These are phyloP conservation scores for Galago senegalensis DNA, from an alignment of 2,797 vertebrate genomes.

Conservation along the genomic window DNA sequence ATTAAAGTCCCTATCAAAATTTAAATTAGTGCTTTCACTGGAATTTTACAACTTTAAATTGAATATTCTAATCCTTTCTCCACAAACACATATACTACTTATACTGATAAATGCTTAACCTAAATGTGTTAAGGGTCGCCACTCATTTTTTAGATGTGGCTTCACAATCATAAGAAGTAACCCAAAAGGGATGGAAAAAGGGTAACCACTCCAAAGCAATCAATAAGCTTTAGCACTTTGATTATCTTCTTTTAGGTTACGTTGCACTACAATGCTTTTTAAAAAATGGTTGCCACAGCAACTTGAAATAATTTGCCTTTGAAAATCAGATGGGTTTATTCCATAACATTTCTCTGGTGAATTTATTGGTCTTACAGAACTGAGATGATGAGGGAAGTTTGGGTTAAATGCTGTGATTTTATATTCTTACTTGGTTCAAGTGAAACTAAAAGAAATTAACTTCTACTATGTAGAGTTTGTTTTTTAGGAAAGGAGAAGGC, in stretches of 20 bases:
- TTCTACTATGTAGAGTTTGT: slow-evolving; percentile 57
- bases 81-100: slow-evolving; percentile 12
- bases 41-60: slow-evolving; percentile 41
- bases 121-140: neutral
- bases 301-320: slow-evolving; percentile 47
- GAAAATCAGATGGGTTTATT: slow-evolving; percentile 39
- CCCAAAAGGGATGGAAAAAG: slow-evolving; percentile 49
- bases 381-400: slow-evolving; percentile 26
- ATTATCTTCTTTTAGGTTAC: slow-evolving; percentile 67
- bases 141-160: slow-evolving; percentile 45
- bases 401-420: slow-evolving; percentile 59
- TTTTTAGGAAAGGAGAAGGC: slow-evolving; percentile 14
- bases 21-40: neutral
- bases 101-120: slow-evolving; percentile 18
- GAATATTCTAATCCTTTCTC: slow-evolving; percentile 45
- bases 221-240: slow-evolving; percentile 16
- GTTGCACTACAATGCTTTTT: slow-evolving; percentile 39
- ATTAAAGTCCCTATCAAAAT: slow-evolving; percentile 9
- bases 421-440: slow-evolving; percentile 59
- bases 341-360: neutral
- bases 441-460: slow-evolving; percentile 73
- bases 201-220: slow-evolving; percentile 41
- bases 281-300: slow-evolving; percentile 62
- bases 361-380: slow-evolving; percentile 61
- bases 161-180: slow-evolving; percentile 57